These are phyloP conservation scores for Dysmachus trigonus DNA, from an alignment of 2,888 invertebrate species.

Conservation along the genomic window DNA sequence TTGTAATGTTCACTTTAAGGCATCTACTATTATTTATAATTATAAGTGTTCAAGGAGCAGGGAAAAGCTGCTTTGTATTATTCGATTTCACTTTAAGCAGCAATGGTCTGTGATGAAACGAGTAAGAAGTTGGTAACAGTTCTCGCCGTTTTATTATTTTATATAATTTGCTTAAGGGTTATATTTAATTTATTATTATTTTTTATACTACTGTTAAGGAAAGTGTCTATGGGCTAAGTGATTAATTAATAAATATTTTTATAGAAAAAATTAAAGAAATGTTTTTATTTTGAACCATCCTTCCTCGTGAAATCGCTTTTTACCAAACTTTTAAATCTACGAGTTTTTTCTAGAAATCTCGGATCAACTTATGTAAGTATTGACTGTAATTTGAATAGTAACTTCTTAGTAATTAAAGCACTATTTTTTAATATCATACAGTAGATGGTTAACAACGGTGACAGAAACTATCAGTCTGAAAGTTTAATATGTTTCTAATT, in stretches of 20 bases:
- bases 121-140: not conserved
- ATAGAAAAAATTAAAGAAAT: not conserved
- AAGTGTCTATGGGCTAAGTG: not conserved
- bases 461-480: no score
- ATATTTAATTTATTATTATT: not conserved
- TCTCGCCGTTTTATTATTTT: not conserved
- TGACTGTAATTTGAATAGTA: no score
- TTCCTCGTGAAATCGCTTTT: no score
- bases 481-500: no score
- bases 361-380: no score
- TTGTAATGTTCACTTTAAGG: not conserved
- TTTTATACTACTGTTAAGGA: not conserved
- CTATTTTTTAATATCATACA: no score
- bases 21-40: not conserved
- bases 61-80: not conserved
- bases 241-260: slow-evolving; percentile 1
- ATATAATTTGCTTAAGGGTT: not conserved
- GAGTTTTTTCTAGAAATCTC: no score
- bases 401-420: no score
- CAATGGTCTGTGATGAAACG: slow-evolving; percentile 1
- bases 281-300: not conserved
- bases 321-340: no score
- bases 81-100: not conserved
- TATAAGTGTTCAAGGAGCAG: not conserved
- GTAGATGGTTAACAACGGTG: no score